Evolutionary conservation across 2,797 vertebrate genomes (phyloP).

Genomic region (Pogoniulus pusillus): DNA sequence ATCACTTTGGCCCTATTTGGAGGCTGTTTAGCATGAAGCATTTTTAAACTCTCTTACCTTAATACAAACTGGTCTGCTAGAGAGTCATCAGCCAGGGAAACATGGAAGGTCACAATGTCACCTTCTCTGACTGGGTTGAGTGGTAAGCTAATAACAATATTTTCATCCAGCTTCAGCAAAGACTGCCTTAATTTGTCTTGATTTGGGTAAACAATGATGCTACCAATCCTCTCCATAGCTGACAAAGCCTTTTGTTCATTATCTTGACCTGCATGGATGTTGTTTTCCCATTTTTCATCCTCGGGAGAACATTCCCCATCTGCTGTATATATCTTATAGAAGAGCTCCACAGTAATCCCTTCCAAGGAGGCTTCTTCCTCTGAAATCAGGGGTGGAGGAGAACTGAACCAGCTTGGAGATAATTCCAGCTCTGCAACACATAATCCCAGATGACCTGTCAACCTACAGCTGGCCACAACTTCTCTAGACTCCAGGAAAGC

Average conservation of each 20-base stretch:
- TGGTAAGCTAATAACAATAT: constrained; percentile 84
- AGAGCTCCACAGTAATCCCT: constrained; percentile 87
- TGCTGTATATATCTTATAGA: constrained; percentile 83
- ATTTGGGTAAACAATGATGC: constrained; percentile 82
- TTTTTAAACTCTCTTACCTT: constrained; percentile 78
- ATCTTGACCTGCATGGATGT: constrained; percentile 75
- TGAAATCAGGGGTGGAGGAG: constrained; percentile 73
- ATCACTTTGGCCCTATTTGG: neutral
- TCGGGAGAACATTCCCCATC: constrained; percentile 86
- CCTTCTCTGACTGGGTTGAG: constrained; percentile 88
- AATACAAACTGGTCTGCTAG: constrained; percentile 87
- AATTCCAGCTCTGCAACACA: constrained; percentile 94
- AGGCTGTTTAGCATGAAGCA: neutral
- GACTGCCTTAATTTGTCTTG: constrained; percentile 80
- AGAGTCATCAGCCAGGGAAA: constrained; percentile 84
- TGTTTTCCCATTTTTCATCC: constrained; percentile 80
- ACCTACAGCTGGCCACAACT: constrained; percentile 84
- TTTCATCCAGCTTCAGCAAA: constrained; percentile 84
- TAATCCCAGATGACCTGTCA: constrained; percentile 86
- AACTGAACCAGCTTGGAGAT: constrained; percentile 88
- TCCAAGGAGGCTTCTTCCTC: constrained; percentile 74
- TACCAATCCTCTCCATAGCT: constrained; percentile 86
- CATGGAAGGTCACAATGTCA: constrained; percentile 85
- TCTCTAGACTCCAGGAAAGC: constrained; percentile 86
- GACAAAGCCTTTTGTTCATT: constrained; percentile 62